Evolutionary conservation across 2,888 invertebrate genomes (phyloP), one percentile per base, ranked within the genome.

Genomic region (Acleris emargana): DNA sequence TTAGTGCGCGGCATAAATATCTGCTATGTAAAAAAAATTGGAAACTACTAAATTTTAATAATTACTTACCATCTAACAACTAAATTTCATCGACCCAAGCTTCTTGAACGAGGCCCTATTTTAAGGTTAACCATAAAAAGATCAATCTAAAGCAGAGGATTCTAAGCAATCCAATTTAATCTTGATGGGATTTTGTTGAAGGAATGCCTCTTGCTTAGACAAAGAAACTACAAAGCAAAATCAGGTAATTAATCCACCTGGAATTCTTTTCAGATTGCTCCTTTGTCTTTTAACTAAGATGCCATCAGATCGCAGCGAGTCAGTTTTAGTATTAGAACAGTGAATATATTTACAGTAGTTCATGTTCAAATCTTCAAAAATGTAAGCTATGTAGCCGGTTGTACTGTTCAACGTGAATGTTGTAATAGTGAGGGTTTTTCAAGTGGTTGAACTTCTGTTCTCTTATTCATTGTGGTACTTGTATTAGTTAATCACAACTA

Each of bases 191-290:
- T 82, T 80, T 80, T 77, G 75, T 72, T 68, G 68, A 64, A 78
- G 80, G 79, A 83, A 85, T 84, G 78, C 76, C 74, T 73, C 76
- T 74, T 77, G 76, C 73, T 79, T 78, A 86, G 79, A 87, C 81
- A 87, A 85, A 85, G 77, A 81, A 82, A 80, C 79, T 80, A 81
- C 85, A 81, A 82, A 85, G 83, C 76, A 78, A 75, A 79, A 81
- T 82, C 83, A 85, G 85, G 86, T 86, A 86, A 87, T 87, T 87
- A 87, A 86, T 86, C 87, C 84, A 79, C 71, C 75, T 74, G 81
- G 86, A 84, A 87, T 87, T 87, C 86, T 87, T 86, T 83, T 78
- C 77, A 63, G 61, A 63, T 45, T 25, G 42, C 45, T 47, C 43
- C 58, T 53, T 59, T 67, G 69, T 64, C 68, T 62, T 57, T 64